A percentile compares a stretch with the other conserved stretches of the same genome.
phyloP scores from a whole-genome alignment of 2,888 invertebrate species.

The Melieria crassipennis region DNA sequence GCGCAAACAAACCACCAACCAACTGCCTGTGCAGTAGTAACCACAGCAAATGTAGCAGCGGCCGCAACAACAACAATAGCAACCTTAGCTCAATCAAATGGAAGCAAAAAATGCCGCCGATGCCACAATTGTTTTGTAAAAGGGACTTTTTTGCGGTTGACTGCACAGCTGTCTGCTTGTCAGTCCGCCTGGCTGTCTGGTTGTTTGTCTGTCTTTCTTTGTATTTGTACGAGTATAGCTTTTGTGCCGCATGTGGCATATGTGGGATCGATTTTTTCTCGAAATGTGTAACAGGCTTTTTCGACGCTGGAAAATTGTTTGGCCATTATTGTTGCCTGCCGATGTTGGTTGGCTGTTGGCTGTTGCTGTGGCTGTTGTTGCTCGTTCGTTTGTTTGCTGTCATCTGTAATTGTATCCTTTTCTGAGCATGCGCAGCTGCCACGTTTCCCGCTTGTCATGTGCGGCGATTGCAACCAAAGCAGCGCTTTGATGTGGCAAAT shows the following conservation, averaged over 20 bases:
- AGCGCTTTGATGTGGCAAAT: neutral
- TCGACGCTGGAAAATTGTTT: slow-evolving; percentile 25
- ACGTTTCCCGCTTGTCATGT: neutral
- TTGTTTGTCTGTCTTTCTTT: too few species aligned
- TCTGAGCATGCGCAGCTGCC: neutral
- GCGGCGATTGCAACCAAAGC: neutral
- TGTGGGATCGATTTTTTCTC: slow-evolving; percentile 16
- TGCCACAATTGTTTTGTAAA: slow-evolving; percentile 30
- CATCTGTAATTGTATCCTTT: slow-evolving; percentile 24
- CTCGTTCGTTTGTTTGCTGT: slow-evolving; percentile 13
- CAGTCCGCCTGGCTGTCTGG: too few species aligned
- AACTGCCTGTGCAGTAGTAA: slow-evolving; percentile 4
- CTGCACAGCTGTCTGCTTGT: slow-evolving; percentile 18
- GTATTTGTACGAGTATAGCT: too few species aligned
- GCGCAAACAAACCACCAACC: too few species aligned
- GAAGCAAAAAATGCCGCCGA: too few species aligned
- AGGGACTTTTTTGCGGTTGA: slow-evolving; percentile 37
- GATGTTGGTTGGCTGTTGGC: too few species aligned
- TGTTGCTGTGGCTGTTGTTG: too few species aligned
- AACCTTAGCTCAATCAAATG: too few species aligned
- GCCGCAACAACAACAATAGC: slow-evolving; percentile 19
- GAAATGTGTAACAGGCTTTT: slow-evolving; percentile 45
- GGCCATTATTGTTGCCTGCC: slow-evolving; percentile 10
- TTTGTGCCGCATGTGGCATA: too few species aligned
- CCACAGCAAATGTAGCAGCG: slow-evolving; percentile 38